Evolutionary conservation across 2,797 vertebrate species (phyloP).

Genomic region (Miichthys miiuy): DNA sequence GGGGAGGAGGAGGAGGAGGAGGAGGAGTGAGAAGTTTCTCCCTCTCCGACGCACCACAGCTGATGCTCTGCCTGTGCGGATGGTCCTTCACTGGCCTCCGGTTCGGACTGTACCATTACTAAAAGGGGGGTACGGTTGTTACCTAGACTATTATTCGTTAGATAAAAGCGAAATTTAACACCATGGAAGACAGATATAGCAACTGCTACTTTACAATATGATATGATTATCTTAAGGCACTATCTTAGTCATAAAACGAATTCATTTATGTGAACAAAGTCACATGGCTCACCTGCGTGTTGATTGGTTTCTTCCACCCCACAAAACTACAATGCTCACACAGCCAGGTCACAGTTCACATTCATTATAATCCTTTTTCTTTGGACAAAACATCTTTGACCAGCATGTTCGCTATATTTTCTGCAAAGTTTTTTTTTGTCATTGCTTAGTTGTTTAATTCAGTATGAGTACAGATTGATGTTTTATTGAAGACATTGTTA

Average conservation of each 20-base stretch:
- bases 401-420: not conserved
- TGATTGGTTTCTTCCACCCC: slow-evolving; percentile 31
- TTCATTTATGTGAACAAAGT: not conserved
- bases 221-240: fast-evolving
- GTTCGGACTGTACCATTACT: slow-evolving; percentile 78
- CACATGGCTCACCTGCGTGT: not conserved
- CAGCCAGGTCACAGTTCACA: slow-evolving; percentile 36
- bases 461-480: not conserved
- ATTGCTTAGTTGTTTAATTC: not conserved
- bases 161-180: fast-evolving
- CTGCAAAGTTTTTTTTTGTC: not conserved
- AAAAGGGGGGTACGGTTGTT: not conserved
- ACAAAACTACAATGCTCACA: slow-evolving; percentile 22
- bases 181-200: fast-evolving
- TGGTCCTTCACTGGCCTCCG: slow-evolving; percentile 54
- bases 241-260: fast-evolving
- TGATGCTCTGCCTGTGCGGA: slow-evolving; percentile 74
- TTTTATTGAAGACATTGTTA: too few relatives aligned
- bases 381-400: not conserved
- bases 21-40: slow-evolving; percentile 58
- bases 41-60: slow-evolving; percentile 72
- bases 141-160: fast-evolving
- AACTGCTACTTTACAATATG: fast-evolving
- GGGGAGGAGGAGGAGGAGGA: slow-evolving; percentile 10
- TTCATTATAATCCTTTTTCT: slow-evolving; percentile 25